Evolutionary conservation across 2,888 invertebrate species (phyloP).

Genomic region (Drosophila affinis): DNA sequence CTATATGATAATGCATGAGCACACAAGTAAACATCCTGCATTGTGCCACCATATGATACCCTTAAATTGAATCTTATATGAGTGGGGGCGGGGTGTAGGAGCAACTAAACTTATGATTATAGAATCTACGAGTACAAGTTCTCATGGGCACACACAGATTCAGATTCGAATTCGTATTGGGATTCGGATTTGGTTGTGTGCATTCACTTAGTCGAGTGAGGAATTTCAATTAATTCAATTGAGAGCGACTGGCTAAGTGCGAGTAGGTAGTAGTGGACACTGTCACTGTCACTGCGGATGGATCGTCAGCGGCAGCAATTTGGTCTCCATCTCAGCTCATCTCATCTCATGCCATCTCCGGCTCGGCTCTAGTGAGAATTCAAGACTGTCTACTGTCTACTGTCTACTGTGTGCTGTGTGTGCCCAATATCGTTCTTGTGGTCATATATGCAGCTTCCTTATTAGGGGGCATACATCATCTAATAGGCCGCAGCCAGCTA

Average conservation of each 20-base stretch:
- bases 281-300: constrained; percentile 14
- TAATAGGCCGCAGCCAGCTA: constrained; percentile 54
- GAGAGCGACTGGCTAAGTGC: constrained; percentile 68
- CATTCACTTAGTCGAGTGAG: constrained; percentile 67
- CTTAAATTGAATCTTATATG: constrained; percentile 12
- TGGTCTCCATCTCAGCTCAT: constrained; percentile 12
- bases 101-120: constrained; percentile 37
- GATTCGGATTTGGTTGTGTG: constrained; percentile 9
- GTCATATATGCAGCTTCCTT: constrained; percentile 62
- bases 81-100: background rate
- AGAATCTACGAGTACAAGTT: constrained; percentile 23
- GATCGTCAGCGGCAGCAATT: constrained; percentile 46
- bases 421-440: background rate
- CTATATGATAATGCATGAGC: too few relatives aligned
- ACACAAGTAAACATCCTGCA: background rate
- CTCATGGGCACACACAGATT: constrained; percentile 18
- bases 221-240: constrained; percentile 83
- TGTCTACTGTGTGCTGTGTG: constrained; percentile 43
- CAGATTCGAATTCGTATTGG: constrained; percentile 13
- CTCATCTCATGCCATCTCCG: constrained; percentile 10
- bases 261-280: constrained; percentile 26
- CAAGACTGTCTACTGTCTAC: constrained; percentile 50
- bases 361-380: constrained; percentile 56
- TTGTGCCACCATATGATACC: constrained; percentile 6
- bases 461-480: constrained; percentile 68